Conservation (phyloP, 53 echinoderm and acorn worm genomes). For the Patiria pectinifera region DNA sequence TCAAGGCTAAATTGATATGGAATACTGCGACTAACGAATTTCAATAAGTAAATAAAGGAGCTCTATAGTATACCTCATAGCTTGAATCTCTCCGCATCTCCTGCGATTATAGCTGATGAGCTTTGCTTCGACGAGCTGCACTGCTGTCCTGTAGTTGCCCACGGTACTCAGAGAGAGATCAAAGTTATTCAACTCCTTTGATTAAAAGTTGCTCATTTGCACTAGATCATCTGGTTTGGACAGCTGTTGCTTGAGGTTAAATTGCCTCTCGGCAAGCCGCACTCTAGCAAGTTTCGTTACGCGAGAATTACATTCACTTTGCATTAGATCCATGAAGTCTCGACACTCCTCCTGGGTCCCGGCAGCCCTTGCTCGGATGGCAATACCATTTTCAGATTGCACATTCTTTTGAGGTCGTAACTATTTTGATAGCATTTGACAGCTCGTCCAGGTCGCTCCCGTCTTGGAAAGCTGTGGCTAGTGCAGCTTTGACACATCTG, state of each 20-base stretch:
- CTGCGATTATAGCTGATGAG: slow-evolving; percentile 16
- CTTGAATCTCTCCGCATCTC: slow-evolving; percentile 21
- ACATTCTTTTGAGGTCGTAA: slow-evolving; percentile 9
- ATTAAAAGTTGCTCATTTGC: background rate
- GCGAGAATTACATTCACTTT: background rate
- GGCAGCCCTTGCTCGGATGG: background rate
- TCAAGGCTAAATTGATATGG: too few species aligned
- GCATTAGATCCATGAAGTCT: slow-evolving; percentile 3
- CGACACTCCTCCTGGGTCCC: slow-evolving; percentile 1
- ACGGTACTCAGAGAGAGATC: background rate
- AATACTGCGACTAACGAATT: too few species aligned
- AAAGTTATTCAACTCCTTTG: background rate
- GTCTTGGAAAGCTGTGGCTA: slow-evolving; percentile 6
- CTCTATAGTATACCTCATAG: slow-evolving; percentile 4
- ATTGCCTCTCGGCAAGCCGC: slow-evolving; percentile 20
- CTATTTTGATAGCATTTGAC: slow-evolving; percentile 32
- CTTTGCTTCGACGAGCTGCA: background rate
- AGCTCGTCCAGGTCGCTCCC: slow-evolving; percentile 9
- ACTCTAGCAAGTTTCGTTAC: slow-evolving; percentile 12
- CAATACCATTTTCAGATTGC: slow-evolving; percentile 21
- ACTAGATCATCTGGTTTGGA: slow-evolving; percentile 8
- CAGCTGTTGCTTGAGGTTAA: background rate
- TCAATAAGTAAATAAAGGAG: background rate
- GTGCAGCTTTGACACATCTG: slow-evolving; percentile 27
- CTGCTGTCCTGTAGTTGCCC: slow-evolving; percentile 5